Evolutionary conservation across 2,797 vertebrate species (phyloP).

Genomic region (Paramormyrops hopkinsi): DNA sequence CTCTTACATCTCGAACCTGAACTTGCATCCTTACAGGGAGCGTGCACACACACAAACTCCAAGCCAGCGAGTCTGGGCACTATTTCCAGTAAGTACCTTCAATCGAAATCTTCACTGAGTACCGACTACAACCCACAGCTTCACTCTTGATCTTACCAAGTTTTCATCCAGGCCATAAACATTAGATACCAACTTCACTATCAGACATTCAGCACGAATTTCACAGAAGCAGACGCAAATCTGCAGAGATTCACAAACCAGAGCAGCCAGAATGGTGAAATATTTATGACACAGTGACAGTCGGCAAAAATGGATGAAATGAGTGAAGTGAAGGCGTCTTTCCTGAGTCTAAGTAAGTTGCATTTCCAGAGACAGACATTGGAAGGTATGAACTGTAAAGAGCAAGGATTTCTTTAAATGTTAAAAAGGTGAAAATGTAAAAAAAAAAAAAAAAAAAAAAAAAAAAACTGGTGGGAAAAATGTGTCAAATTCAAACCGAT

Average conservation of each 20-base stretch:
- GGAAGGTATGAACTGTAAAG: background rate
- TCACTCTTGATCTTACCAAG: background rate
- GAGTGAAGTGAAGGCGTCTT: background rate
- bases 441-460: background rate
- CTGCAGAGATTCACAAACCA: background rate
- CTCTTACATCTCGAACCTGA: conserved; percentile 68
- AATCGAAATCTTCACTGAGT: background rate
- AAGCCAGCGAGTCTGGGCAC: background rate
- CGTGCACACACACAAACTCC: background rate
- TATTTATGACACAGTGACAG: conserved; percentile 1
- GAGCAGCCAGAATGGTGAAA: background rate
- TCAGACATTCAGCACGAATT: background rate
- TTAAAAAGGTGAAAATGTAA: background rate
- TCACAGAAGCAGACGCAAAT: background rate
- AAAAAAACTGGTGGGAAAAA: conserved; percentile 15
- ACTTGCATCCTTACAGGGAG: conserved; percentile 34
- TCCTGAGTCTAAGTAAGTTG: background rate
- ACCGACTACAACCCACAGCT: background rate
- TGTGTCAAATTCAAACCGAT: conserved; percentile 11
- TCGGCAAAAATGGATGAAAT: background rate
- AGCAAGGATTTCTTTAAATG: background rate
- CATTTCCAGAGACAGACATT: background rate
- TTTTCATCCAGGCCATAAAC: background rate
- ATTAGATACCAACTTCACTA: background rate
- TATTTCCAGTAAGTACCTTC: background rate